Evolutionary conservation across 2,888 invertebrate species (phyloP).

Genomic region (Axea sp.): DNA sequence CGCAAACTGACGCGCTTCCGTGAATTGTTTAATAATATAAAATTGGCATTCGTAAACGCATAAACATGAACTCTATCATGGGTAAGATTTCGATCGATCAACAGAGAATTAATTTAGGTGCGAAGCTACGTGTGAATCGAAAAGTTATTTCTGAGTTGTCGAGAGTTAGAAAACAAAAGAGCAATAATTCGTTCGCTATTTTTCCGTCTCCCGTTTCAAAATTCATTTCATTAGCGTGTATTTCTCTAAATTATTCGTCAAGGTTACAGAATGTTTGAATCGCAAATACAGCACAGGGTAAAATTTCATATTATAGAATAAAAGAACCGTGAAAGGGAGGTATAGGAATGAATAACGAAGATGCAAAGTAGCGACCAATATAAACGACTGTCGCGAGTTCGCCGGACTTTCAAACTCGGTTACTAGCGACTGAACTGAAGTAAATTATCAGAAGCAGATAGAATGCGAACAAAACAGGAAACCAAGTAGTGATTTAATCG

Average conservation of each 20-base stretch:
- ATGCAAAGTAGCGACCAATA: constrained; percentile 15
- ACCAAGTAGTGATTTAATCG: constrained; percentile 16
- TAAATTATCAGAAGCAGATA: constrained; percentile 20
- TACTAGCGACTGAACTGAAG: constrained; percentile 49
- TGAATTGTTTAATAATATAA: constrained; percentile 7
- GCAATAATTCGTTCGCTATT: no score
- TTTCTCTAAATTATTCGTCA: constrained; percentile 3
- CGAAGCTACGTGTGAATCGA: no score
- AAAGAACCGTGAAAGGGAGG: not conserved
- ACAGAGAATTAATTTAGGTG: no score
- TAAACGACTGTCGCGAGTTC: constrained; percentile 43
- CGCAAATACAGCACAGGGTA: constrained; percentile 38
- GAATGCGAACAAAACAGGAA: not conserved
- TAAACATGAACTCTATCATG: no score
- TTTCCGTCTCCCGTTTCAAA: no score
- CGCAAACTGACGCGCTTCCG: constrained; percentile 7
- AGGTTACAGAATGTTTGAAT: not conserved
- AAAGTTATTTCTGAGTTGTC: no score
- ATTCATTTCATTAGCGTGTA: not conserved
- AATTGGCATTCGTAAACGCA: constrained; percentile 3
- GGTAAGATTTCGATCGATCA: no score
- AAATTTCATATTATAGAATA: constrained; percentile 31
- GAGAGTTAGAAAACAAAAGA: no score
- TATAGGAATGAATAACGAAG: not conserved
- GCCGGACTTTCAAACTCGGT: constrained; percentile 25